Evolutionary conservation across 2,888 invertebrate genomes (phyloP), one percentile per base, ranked within the genome.

Genomic region (Leptinotarsa haldemani): DNA sequence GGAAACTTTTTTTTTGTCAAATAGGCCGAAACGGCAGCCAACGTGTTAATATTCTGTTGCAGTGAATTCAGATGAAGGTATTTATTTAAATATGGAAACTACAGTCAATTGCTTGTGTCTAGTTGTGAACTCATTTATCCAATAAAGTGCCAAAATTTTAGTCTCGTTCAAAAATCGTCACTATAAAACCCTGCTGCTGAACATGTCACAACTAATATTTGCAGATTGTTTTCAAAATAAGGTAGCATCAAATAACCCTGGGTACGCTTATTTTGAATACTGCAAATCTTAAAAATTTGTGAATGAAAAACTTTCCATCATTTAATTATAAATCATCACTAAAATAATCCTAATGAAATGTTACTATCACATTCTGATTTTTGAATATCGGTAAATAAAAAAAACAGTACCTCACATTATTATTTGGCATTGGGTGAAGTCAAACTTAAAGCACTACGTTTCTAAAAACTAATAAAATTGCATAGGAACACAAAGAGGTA

Each of bases 401-500:
- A 40, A 40, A 25, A 15, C 40, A 61, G 12, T 30, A 16, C 61
- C 25, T 30, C 61, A 40, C 25, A 25, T 16, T 22, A n/a, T 67
- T 68, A 56, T 68, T 68, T 68, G 68, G 68, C 68, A 56, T 68
- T 68, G 40, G 40, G 9, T 9, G 40, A 40, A 40, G 40, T 40
- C 40, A 40, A 40, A 40, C 40, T 40, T 40, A 40, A 40, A 40
- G 40, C 9, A 40, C 40, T 40, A 40, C 9, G 40, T 40, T 40
- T 40, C 40, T 40, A 40, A 40, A 40, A 40, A 40, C 5, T 56
- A 70, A 70, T 65, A 65, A 68, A 30, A 40, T 16, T 22, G 52
- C 13, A 65, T 47, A 70, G 70, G 70, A 70, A 70, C 70, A 70
- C 70, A 70, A 65, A 52, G 46, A 63, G 65, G 25, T 70, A 68